Evolutionary conservation across 92 coral and sea anemone genomes (phyloP), one percentile per base, ranked within the genome.

Genomic region (Zoanthus sansibaricus): DNA sequence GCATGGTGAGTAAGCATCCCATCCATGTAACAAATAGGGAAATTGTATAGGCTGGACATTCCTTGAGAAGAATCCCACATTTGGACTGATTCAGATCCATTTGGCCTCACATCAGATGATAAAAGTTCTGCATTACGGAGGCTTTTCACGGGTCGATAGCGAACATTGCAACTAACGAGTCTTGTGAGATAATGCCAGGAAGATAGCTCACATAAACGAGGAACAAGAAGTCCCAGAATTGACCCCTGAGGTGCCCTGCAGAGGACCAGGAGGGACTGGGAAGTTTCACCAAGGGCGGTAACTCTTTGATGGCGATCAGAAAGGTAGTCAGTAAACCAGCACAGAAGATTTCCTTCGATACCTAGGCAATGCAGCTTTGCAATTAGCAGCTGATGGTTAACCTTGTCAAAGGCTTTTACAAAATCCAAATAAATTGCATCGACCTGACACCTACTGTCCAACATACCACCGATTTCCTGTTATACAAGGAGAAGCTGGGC

Each of bases 1-100:
- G 76, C 76, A 72, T 31, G 76, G 76, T 72, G 76, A 72, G 49
- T 42, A 4, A 37, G 76, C 76, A 32, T 72, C 76, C 76, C 76
- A 72, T 37, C 49, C 25, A 25, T 25, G 25, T 25, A 25, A 25
- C 25, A 25, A 25, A 25, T 25, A 25, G 25, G 25, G 25, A 25
- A 25, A 25, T 25, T 25, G 25, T 25, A 25, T 25, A 25, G 25
- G 25, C 25, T 25, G 25, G 25, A 25, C 25, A 25, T 25, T 25
- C 25, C 25, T 25, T 25, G 25, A 25, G 25, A 25, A 25, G 25
- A 25, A 25, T 25, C 25, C 25, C 25, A 25, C 25, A 25, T 25
- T 25, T 25, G 25, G 25, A 25, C 25, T 25, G 25, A 25, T 25
- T 25, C 25, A 25, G 52, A 9, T 48, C 1, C 52, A 48, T 48